Base-by-base conservation (phyloP, 2,113 vertebrate genomes). In the Nymphicus hollandicus region DNA sequence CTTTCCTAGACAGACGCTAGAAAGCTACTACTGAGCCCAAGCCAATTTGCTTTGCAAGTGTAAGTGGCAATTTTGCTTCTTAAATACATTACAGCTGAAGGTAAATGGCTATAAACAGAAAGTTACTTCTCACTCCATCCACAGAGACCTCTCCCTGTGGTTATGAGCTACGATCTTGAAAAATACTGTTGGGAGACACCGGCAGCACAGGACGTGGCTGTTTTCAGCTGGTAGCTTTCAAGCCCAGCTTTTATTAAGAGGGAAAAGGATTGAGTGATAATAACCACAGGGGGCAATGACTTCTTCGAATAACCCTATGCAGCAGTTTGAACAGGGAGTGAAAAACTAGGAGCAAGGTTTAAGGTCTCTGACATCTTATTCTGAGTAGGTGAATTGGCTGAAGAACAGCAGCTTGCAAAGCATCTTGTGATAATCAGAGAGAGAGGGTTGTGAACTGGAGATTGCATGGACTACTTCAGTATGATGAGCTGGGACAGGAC, bases 31-130 rank as follows among this genome's bases (percentile, higher is more conserved):
- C 78, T 46, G 86, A 63, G 63, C 82, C 58, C 89, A 85, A 98
- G 94, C 97, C 97, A 97, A 98, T 98, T 98, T 97, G 93, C 97
- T 98, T 82, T 94, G 97, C 96, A 97, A 97, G 96, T 94, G 85
- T 96, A 97, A 97, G 96, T 94, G 94, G 94, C 96, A 96, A 97
- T 97, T 97, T 98, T 95, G 96, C 86, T 95, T 88, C 97, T 97
- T 97, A 98, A 98, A 97, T 95, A 97, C 95, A 87, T 97, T 94
- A 93, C 81, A 69, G 81, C 66, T 8, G 39, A 95, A 96, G 78
- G 97, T 90, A 98, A 97, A 95, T 81, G 97, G 94, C 96, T 88
- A 86, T 95, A 96, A 98, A 97, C 95, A 74, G 88, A 97, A 95
- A 95, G 91, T 94, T 94, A 81, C 69, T 95, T 92, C 95, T 80